Evolutionary conservation across 2,888 invertebrate species (phyloP).

Genomic region (Physocephala rufipes): DNA sequence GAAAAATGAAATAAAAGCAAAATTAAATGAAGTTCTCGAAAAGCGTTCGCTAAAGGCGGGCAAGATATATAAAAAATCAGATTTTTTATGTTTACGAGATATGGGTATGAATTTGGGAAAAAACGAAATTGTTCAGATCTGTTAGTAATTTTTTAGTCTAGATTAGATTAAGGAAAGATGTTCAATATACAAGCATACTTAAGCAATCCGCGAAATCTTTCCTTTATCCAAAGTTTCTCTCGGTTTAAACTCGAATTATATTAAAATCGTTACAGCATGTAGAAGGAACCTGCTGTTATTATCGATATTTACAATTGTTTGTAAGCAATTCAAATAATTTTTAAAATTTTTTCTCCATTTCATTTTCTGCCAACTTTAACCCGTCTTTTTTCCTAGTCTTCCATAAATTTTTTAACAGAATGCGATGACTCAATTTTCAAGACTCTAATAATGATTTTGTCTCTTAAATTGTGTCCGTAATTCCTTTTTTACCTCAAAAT

Average conservation of each 20-base stretch:
- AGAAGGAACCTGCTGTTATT: background rate
- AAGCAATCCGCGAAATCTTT: background rate
- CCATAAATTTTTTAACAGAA: background rate
- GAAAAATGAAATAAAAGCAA: no score
- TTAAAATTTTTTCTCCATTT: background rate
- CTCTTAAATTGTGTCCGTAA: conserved; percentile 15
- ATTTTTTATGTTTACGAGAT: no score
- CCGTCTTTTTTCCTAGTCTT: no score
- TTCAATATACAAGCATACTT: no score
- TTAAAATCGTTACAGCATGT: background rate
- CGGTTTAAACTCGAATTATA: background rate
- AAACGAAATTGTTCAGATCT: no score
- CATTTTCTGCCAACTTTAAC: background rate
- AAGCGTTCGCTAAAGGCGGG: no score
- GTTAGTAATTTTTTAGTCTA: no score
- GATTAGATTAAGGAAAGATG: no score
- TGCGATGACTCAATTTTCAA: conserved; percentile 5
- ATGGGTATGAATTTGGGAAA: no score
- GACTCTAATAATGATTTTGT: background rate
- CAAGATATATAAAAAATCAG: no score
- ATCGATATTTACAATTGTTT: no score
- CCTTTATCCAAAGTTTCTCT: background rate
- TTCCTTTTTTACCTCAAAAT: conserved; percentile 13
- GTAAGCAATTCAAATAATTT: background rate
- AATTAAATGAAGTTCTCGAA: no score